A percentile compares a stretch with the other conserved stretches of the same genome.
phyloP scores from a whole-genome alignment of 2,797 vertebrate genomes.

The Diplodus puntazzo region DNA sequence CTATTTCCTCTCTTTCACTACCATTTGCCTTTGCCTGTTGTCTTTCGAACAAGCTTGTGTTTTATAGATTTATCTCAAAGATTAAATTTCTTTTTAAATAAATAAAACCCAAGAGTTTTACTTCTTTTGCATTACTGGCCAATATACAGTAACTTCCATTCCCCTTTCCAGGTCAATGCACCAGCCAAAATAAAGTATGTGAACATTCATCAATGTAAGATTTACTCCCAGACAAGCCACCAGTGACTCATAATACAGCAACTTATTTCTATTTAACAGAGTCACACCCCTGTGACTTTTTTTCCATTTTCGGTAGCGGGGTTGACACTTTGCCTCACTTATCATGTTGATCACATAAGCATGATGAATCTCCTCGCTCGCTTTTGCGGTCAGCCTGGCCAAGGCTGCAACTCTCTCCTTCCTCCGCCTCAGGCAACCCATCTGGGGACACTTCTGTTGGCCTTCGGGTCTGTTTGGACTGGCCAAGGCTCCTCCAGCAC shows the following conservation, averaged over 20 bases:
- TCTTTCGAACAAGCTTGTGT: neutral
- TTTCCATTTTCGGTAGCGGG: neutral
- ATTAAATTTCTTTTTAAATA: neutral
- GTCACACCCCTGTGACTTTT: neutral
- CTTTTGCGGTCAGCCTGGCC: slow-evolving; percentile 61
- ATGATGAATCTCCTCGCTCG: slow-evolving; percentile 75
- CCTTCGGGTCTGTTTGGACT: slow-evolving; percentile 60
- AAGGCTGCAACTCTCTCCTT: slow-evolving; percentile 49
- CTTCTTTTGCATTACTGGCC: neutral
- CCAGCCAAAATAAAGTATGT: slow-evolving; percentile 11
- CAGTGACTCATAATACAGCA: slow-evolving; percentile 22
- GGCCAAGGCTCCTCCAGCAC: slow-evolving; percentile 59
- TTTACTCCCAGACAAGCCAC: slow-evolving; percentile 26
- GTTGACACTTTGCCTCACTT: slow-evolving; percentile 31
- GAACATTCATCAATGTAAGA: slow-evolving; percentile 40
- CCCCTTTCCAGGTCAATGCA: neutral
- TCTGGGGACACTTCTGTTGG: slow-evolving; percentile 82
- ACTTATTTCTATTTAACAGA: slow-evolving; percentile 28
- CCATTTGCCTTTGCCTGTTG: neutral
- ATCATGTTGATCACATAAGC: slow-evolving; percentile 77
- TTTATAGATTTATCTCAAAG: neutral
- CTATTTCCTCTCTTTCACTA: neutral
- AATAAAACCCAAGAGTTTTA: neutral
- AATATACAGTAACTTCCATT: neutral
- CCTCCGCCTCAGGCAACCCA: slow-evolving; percentile 78